A percentile compares a stretch with the other conserved stretches of the same genome.
These are phyloP conservation scores for Linepithema humile DNA, from an alignment of 1,140 invertebrate species.

Conservation along the genomic window DNA sequence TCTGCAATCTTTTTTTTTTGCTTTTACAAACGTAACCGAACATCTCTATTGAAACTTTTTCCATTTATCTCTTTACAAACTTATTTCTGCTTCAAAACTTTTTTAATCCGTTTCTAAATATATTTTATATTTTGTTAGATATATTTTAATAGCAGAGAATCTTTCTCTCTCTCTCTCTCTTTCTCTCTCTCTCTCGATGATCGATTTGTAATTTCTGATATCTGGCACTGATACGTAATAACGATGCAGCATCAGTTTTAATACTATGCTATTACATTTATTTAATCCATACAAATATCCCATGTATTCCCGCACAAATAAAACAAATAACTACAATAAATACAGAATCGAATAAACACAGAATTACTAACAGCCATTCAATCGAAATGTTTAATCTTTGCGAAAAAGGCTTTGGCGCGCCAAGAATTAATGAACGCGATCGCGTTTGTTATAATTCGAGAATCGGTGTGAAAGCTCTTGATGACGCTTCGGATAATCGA, in stretches of 20 bases:
- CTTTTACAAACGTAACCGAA: neutral
- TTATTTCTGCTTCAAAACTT: constrained; percentile 40
- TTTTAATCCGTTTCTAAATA: neutral
- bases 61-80: constrained; percentile 52
- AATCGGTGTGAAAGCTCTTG: constrained; percentile 10
- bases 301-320: neutral
- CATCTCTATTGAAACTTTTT: neutral
- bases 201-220: neutral
- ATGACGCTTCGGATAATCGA: constrained; percentile 25
- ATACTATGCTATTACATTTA: neutral
- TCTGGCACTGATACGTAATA: neutral
- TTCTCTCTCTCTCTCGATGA: too few species aligned
- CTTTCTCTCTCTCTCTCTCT: too few species aligned
- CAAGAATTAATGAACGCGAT: constrained; percentile 6
- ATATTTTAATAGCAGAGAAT: too few species aligned
- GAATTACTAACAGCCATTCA: neutral
- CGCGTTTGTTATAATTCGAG: neutral
- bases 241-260: constrained; percentile 8
- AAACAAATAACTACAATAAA: neutral
- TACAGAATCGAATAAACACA: neutral
- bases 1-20: neutral
- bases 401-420: neutral
- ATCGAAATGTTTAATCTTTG: constrained; percentile 5
- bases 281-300: neutral
- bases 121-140: too few species aligned